Evolutionary conservation across 2,888 invertebrate genomes (phyloP), one percentile per base, ranked within the genome.

Genomic region (Bimastos eiseni): DNA sequence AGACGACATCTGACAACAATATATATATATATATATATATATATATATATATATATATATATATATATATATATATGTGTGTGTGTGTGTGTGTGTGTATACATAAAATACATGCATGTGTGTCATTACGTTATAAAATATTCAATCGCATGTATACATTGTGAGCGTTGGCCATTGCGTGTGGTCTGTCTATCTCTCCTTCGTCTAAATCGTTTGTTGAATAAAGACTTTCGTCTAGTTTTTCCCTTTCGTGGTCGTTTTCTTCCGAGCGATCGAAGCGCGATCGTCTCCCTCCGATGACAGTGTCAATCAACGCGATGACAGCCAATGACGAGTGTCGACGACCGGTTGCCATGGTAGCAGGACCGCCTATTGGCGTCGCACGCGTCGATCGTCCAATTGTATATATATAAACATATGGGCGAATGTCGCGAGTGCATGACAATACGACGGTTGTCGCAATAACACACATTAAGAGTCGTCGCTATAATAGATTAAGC

Each of bases 361-460:
- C 70, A 70, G n/a, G 70, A 70, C 70, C 70, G 70, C 70, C 70
- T 49, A 41, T 41, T n/a, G 15, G 44, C 55, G 55, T 30, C 30
- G 55, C 70, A n/a, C 8, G 70, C 70, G 70, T 70, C 49, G 70
- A 6, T 1, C 70, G 70, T n/a, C n/a, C n/a, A 17, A 17, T 13
- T 41, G 13, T 17, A 13, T 8, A 24, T 49, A n/a, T n/a, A n/a
- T n/a, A n/a, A n/a, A n/a, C n/a, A 70, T 70, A 70, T 70, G n/a
- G 70, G 1, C 70, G 70, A n/a, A 70, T 70, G 70, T 70, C n/a
- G 70, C 70, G n/a, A 70, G 30, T 70, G 70, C 70, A 6, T 70
- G 70, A 70, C 70, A 70, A n/a, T 30, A n/a, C 70, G 70, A 70
- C 70, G 70, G 70, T 70, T n/a, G 70, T 70, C n/a, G n/a, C 70